Base-by-base conservation (phyloP, 1,140 invertebrate species). In the Leptoteleia sp. region DNA sequence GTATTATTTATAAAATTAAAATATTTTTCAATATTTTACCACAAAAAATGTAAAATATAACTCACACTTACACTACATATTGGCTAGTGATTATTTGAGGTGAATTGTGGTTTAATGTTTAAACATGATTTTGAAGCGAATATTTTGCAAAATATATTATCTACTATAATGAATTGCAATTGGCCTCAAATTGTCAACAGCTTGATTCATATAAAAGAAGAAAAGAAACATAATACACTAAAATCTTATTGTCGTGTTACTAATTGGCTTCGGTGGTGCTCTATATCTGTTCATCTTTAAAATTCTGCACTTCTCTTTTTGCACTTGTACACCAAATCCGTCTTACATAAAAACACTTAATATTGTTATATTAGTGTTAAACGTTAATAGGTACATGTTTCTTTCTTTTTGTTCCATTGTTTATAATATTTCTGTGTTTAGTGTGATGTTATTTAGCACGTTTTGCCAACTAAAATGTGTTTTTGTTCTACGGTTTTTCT, bases 401-500 rank as follows among this genome's bases (percentile, higher is more conserved):
- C 2, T 22, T 22, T 45, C 6, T 45, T 29, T 33, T 77, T 75
- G n/a, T n/a, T n/a, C n/a, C n/a, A n/a, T n/a, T n/a, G n/a, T 40
- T 72, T 19, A 45, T 33, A 29, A 45, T 37, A 33, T 29, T 4
- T 37, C 8, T 50, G 12, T 15, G 17, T 65, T 70, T 65, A 70
- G 29, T 77, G 42, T 45, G 45, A 64, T 57, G 71, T 43, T 45
- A 35, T 81, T 73, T 76, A 75, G 29, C 62, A 70, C 71, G 43
- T 50, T 81, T 65, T 81, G 73, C 55, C 78, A 54, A 80, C 65
- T 79, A 81, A 83, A 67, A 9, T 81, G 50, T 78, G 82, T 87
- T 86, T 87, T 86, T 85, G 80, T 87, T 86, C 81, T 83, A 55
- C 83, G 83, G 82, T 67, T 82, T 19, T 61, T 80, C 84, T 81